Evolutionary conservation across 2,888 invertebrate species (phyloP), one percentile per base, ranked within the genome.

Genomic region (Ditula angustiorana): DNA sequence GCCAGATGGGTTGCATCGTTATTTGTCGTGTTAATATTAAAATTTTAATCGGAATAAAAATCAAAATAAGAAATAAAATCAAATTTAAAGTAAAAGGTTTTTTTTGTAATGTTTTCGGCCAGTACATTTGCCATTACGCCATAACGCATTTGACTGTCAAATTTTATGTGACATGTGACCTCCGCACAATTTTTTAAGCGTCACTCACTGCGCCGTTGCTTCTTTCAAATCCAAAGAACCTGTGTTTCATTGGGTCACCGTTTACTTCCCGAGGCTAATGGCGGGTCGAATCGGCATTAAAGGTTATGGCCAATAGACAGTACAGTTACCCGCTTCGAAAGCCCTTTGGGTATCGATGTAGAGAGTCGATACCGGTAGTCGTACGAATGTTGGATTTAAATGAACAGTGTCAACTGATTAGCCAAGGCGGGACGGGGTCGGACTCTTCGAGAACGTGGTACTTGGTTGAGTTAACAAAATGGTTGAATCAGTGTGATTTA

Each of bases 241-340:
- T 24, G 19, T 21, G 28, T 50, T 28, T 49, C 62, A 41, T 49
- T 56, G 50, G 62, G 62, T 57, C 62, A 62, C 50, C 62, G 62
- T 24, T 62, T 60, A 60, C 60, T 23, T 50, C 23, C 56, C 49
- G 47, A 37, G 23, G 49, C 41, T 49, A 37, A 49, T 57, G 56
- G 37, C 47, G 55, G 61, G 62, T 62, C 56, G 62, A 62, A 57
- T 62, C 23, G 56, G 56, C 30, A 82, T 80, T 81, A 80, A 77
- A 82, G 82, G 79, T 81, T 80, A 83, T 80, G 77, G 81, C 75
- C 79, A 80, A 80, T 81, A 78, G 76, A 72, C 73, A 71, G 78
- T 78, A 81, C 85, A 78, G 81, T 83, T 82, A 81, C 70, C 56
- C 61, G 67, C 63, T 57, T 57, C 53, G 63, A 57, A 63, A 63